Evolutionary conservation across 2,888 invertebrate genomes (phyloP), one percentile per base, ranked within the genome.

Genomic region (Drosophila cracens): DNA sequence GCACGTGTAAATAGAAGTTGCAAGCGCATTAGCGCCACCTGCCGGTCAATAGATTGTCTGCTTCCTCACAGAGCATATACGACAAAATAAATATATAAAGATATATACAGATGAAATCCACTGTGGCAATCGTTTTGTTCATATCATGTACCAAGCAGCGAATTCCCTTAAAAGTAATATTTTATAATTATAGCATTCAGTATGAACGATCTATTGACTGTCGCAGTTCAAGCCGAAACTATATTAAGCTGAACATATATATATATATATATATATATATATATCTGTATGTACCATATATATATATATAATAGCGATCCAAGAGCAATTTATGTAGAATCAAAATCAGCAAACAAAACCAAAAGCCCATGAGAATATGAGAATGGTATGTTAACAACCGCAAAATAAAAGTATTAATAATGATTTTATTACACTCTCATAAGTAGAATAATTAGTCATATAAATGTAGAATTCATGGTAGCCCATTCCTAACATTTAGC

Each of bases 1-100:
- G 62, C 92, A 92, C 76, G 92, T 92, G 92, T 92, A 92, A 91
- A 83, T 82, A 83, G 53, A 48, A 46, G 40, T 58, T 57, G 58
- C 53, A 33, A 13, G 29, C 46, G 34, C 51, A 43, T 13, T 27
- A 53, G 81, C 62, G 74, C 70, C 74, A 79, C 70, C 82, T 79
- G 82, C 54, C 80, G 71, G 87, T 81, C 90, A 86, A 85, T 90
- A 90, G 85, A 86, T 83, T 76, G 74, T 77, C 70, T 77, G 73
- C 71, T 64, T 62, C 43, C 21, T 16, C 46, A 46, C 43, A 61
- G 33, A 65, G n/a, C n/a, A 54, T 21, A 36, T 11, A 53, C 21
- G n/a, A 53, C 18, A 53, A 29, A 29, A 18, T 43, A n/a, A n/a
- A 31, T 31, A 31, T 10, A 10, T 31, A 31, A 31, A 31, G 10